These are phyloP conservation scores for Spinus olivaceus DNA, from an alignment of 2,797 vertebrate genomes.

Conservation along the genomic window DNA sequence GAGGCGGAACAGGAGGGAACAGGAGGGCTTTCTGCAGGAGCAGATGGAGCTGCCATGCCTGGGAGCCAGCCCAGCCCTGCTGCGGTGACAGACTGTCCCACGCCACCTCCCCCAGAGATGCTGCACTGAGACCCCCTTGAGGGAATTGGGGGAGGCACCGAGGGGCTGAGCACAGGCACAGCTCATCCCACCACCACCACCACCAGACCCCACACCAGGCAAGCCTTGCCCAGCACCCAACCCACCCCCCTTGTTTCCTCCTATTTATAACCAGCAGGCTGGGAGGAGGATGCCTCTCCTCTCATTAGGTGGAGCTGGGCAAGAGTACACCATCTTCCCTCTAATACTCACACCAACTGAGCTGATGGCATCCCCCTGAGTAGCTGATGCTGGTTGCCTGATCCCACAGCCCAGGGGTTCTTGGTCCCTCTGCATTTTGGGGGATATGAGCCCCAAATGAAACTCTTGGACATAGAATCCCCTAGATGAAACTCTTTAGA, in stretches of 20 bases:
- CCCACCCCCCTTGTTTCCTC: background rate
- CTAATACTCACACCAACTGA: background rate
- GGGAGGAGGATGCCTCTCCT: background rate
- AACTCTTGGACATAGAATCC: background rate
- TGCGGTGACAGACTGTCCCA: constrained; percentile 50
- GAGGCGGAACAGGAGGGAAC: constrained; percentile 42
- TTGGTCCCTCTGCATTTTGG: background rate
- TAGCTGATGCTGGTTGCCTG: background rate
- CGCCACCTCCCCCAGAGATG: background rate
- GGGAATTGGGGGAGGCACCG: fast-evolving
- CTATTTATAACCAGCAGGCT: background rate
- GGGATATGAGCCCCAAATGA: fast-evolving
- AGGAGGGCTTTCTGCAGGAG: constrained; percentile 46
- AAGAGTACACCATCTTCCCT: background rate
- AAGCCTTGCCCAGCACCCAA: background rate
- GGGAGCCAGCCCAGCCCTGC: constrained; percentile 53
- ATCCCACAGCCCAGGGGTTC: background rate
- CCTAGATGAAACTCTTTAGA: background rate
- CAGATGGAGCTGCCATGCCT: constrained; percentile 51
- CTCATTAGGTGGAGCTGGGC: background rate
- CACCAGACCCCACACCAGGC: background rate
- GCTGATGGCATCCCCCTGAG: background rate
- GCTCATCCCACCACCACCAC: background rate
- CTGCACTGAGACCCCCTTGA: background rate
- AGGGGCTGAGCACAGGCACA: background rate